Base-by-base conservation (phyloP, 2,888 invertebrate genomes). In the Heliconius charithonia region DNA sequence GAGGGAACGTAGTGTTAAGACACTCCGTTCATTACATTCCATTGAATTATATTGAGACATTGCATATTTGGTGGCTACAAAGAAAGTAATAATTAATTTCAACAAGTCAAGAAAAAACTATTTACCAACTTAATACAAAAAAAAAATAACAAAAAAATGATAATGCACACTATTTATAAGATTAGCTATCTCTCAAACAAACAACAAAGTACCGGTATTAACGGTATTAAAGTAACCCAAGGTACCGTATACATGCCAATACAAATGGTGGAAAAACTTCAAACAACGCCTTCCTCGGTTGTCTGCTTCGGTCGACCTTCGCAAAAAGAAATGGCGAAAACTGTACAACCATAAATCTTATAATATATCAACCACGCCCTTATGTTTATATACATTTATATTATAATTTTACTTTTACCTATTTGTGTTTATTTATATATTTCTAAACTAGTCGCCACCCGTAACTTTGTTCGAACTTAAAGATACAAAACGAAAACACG, bases 211-310 rank as follows among this genome's bases (percentile, higher is more conserved):
- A 70, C 45, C 74, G 74, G 45, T 63, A 74, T 74, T 65, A 74
- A 72, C 37, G 66, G 72, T 51, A 56, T 77, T 66, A 77, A 51
- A 51, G 65, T 12, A 65, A 66, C 29, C 56, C 32, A 72, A 67
- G 45, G 45, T 73, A 41, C 59, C 72, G 27, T 41, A 78, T 74
- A 69, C 56, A 76, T 79, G 77, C 81, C 82, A 80, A 80, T 81
- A 81, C 78, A 81, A 81, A 83, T 81, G 81, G 73, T 78, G 74
- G 76, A 70, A 80, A 79, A 80, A 82, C 75, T 80, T 77, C 77
- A 78, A 82, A 79, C 79, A 79, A 72, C 51, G 62, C 70, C 70
- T 63, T 79, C 73, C 29, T 76, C 70, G 76, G 37, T 73, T 45
- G 77, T 70, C 79, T 77, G 79, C 77, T 79, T 76, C 79, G 69